A percentile compares a stretch with the other conserved stretches of the same genome.
phyloP scores from a whole-genome alignment of 2,113 vertebrate species.

The Hydrochoerus hydrochaeris region DNA sequence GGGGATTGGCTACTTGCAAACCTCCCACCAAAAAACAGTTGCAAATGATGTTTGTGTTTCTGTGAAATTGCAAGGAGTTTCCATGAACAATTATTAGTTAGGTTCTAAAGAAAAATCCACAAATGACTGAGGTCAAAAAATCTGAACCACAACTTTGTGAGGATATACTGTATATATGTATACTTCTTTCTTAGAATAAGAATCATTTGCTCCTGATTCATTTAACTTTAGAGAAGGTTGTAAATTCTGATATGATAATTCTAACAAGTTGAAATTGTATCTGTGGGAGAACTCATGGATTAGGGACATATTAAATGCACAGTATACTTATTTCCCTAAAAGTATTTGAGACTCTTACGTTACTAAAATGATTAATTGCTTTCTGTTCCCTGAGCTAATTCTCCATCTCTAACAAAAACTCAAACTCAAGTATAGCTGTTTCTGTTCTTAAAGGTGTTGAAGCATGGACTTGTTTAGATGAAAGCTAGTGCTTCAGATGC shows the following conservation, averaged over 20 bases:
- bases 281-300: slow-evolving; percentile 44
- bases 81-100: neutral
- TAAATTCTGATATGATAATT: slow-evolving; percentile 58
- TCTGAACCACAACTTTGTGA: neutral
- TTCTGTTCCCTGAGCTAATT: slow-evolving; percentile 49
- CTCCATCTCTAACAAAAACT: slow-evolving; percentile 36
- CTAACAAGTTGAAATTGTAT: slow-evolving; percentile 46
- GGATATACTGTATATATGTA: neutral
- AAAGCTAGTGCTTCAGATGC: slow-evolving; percentile 27
- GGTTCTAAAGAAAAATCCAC: neutral
- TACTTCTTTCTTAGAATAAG: slow-evolving; percentile 57
- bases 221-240: slow-evolving; percentile 59
- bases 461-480: slow-evolving; percentile 8
- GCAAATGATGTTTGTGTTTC: neutral
- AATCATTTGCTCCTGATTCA: slow-evolving; percentile 28
- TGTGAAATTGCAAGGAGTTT: neutral
- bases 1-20: neutral
- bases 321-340: slow-evolving; percentile 28
- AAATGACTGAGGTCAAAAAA: neutral
- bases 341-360: slow-evolving; percentile 40
- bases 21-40: neutral
- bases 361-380: slow-evolving; percentile 19
- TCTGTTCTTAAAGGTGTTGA: neutral
- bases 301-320: neutral
- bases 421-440: neutral